These are phyloP conservation scores for Lepidotrigona ventralis DNA, from an alignment of 1,140 invertebrate genomes.

Conservation along the genomic window DNA sequence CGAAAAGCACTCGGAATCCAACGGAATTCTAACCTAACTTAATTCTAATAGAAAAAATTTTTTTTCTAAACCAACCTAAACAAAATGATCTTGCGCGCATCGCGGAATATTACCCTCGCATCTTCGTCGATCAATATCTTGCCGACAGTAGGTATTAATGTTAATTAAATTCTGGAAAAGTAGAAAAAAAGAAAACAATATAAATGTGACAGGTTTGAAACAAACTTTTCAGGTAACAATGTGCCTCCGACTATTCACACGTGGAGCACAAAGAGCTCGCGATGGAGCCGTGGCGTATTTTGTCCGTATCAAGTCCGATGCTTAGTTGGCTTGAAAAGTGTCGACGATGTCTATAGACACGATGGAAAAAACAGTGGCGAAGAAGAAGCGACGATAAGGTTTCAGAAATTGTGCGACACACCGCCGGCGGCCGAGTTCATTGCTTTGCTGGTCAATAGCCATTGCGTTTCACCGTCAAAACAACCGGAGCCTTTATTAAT, in stretches of 20 bases:
- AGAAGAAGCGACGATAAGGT: constrained; percentile 16
- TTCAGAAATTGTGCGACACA: constrained; percentile 46
- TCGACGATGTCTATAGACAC: neutral
- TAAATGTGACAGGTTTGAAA: neutral
- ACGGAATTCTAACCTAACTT: no score
- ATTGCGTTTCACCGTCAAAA: constrained; percentile 64
- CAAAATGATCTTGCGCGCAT: no score
- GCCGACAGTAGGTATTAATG: no score
- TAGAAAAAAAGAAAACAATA: no score
- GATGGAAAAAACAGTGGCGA: neutral
- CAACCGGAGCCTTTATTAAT: constrained; percentile 57
- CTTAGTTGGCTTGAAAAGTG: constrained; percentile 12
- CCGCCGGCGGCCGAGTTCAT: constrained; percentile 41
- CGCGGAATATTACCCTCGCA: no score
- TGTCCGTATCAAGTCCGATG: neutral
- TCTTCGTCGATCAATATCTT: no score
- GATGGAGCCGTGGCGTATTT: neutral
- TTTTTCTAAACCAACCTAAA: no score
- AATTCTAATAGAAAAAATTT: no score
- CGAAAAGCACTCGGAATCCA: no score
- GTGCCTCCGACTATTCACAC: neutral
- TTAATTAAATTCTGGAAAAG: no score
- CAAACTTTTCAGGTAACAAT: neutral
- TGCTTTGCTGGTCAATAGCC: constrained; percentile 65
- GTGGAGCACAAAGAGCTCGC: neutral